A percentile compares a stretch with the other conserved stretches of the same genome.
Evolutionary conservation across 2,797 vertebrate genomes (phyloP).

Genomic region (Etheostoma perlongum): DNA sequence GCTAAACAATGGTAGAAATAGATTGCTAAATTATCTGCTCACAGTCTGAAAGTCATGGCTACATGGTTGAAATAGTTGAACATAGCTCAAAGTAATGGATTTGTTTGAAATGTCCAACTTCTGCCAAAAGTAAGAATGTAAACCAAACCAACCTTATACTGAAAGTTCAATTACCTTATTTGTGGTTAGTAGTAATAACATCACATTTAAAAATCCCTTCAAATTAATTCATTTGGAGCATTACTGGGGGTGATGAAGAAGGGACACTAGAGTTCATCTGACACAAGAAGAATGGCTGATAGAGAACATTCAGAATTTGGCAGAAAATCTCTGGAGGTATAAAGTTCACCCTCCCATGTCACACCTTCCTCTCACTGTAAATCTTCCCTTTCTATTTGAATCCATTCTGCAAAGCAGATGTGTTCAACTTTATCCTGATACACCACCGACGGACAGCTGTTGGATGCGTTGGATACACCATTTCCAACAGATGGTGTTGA

Average conservation of each 20-base stretch:
- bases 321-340: too few species aligned
- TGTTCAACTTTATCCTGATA: neutral
- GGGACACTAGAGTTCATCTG: neutral
- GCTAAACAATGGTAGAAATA: neutral
- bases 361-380: too few species aligned
- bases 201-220: neutral
- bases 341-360: too few species aligned
- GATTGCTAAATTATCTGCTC: neutral
- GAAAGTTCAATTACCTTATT: neutral
- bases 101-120: neutral
- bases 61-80: neutral
- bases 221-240: neutral
- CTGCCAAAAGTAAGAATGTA: neutral
- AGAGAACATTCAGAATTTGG: neutral
- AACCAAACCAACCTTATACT: neutral
- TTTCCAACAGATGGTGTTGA: conserved; percentile 62
- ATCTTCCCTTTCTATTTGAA: neutral
- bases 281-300: neutral
- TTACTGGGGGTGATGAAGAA: neutral
- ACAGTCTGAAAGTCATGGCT: neutral
- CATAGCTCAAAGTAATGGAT: neutral
- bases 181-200: neutral
- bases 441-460: neutral
- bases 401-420: neutral
- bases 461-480: neutral